These are phyloP conservation scores for Pseudochromis fuscus DNA, from an alignment of 2,797 vertebrate species.

Conservation along the genomic window DNA sequence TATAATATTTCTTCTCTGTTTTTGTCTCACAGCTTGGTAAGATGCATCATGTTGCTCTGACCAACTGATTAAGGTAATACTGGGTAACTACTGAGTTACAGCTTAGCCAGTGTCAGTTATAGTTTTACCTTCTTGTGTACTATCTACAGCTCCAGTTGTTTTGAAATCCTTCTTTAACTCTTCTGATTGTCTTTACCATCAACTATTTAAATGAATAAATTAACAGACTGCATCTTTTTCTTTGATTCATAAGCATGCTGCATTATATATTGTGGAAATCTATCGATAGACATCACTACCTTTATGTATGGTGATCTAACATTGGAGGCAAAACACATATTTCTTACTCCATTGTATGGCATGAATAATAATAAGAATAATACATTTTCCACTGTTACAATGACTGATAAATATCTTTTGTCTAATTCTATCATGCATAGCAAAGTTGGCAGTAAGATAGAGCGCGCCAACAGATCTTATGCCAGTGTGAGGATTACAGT, in stretches of 20 bases:
- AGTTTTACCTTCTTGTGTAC: background rate
- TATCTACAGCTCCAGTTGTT: background rate
- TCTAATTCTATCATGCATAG: slow-evolving; percentile 42
- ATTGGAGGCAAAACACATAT: background rate
- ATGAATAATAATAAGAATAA: slow-evolving; percentile 37
- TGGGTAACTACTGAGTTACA: background rate
- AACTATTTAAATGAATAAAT: background rate
- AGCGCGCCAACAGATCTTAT: slow-evolving; percentile 36
- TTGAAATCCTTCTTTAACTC: background rate
- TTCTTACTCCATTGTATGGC: slow-evolving; percentile 13
- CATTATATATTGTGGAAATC: background rate
- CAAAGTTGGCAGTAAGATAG: slow-evolving; percentile 54
- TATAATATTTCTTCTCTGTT: too few relatives aligned
- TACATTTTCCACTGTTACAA: slow-evolving; percentile 3
- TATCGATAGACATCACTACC: background rate
- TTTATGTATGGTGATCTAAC: background rate
- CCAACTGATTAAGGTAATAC: background rate
- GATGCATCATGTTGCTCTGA: background rate
- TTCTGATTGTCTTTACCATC: background rate
- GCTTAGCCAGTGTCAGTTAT: too few relatives aligned
- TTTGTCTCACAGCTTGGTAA: too few relatives aligned
- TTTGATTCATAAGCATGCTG: background rate
- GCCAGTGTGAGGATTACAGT: slow-evolving; percentile 50
- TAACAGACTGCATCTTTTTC: background rate
- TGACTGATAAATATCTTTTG: slow-evolving; percentile 31